Percentiles rank a stretch among this genome's conserved stretches.
These are phyloP conservation scores for Triplophysa dalaica DNA, from an alignment of 2,113 vertebrate species.

Conservation along the genomic window DNA sequence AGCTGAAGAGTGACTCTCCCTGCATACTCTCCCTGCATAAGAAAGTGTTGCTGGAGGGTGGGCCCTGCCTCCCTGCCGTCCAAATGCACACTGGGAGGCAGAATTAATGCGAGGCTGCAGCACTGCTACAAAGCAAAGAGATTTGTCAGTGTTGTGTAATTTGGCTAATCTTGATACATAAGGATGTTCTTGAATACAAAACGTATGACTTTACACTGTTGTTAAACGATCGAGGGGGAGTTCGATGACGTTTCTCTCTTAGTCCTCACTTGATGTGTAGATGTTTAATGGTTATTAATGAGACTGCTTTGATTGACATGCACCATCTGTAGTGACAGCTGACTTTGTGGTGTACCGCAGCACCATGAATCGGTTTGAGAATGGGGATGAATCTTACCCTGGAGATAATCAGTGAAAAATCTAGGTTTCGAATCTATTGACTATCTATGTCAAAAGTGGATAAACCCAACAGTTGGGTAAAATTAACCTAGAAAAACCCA, in stretches of 20 bases:
- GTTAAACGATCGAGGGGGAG: background rate
- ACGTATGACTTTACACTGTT: background rate
- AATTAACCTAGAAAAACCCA: too few species aligned
- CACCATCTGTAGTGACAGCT: slow-evolving; percentile 29
- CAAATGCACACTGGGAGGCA: slow-evolving; percentile 29
- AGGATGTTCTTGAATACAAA: slow-evolving; percentile 8
- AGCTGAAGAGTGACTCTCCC: slow-evolving; percentile 25
- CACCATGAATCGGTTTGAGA: slow-evolving; percentile 9
- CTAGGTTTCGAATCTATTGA: background rate
- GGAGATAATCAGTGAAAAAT: background rate
- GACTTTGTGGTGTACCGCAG: slow-evolving; percentile 17
- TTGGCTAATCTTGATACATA: slow-evolving; percentile 26
- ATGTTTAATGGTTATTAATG: slow-evolving; percentile 20
- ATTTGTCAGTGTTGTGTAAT: slow-evolving; percentile 28
- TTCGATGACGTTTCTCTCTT: background rate
- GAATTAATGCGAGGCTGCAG: slow-evolving; percentile 35
- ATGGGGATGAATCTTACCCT: background rate
- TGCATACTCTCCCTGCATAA: slow-evolving; percentile 24
- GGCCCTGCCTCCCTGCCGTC: background rate
- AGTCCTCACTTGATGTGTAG: background rate
- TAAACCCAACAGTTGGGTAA: too few species aligned
- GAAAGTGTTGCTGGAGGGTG: slow-evolving; percentile 27
- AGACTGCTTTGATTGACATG: slow-evolving; percentile 18
- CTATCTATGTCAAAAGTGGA: too few species aligned
- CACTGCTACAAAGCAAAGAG: slow-evolving; percentile 19